phyloP scores from a whole-genome alignment of 2,888 invertebrate genomes.

The Chorisops tibialis region DNA sequence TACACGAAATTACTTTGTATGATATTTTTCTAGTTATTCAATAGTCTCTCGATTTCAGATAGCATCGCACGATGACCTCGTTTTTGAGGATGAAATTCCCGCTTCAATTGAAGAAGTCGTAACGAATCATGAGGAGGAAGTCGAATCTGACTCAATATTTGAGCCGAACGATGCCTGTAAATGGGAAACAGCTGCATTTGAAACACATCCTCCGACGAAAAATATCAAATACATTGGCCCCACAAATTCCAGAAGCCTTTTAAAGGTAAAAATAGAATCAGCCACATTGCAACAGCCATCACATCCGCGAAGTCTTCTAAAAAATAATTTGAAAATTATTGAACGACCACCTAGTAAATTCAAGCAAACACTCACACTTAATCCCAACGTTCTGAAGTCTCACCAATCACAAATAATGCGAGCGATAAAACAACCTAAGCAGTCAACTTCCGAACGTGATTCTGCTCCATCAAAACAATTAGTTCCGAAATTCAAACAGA shows the following conservation, averaged over 20 bases:
- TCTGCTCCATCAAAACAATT: not conserved
- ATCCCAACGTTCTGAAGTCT: constrained; percentile 26
- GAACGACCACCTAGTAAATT: constrained; percentile 31
- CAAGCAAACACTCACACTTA: constrained; percentile 34
- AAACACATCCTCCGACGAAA: constrained; percentile 29
- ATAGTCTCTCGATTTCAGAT: too few relatives aligned
- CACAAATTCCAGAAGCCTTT: constrained; percentile 30
- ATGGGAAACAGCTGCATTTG: constrained; percentile 29
- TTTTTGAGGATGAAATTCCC: constrained; percentile 55
- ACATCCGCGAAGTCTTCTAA: constrained; percentile 25
- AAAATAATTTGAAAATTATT: constrained; percentile 14
- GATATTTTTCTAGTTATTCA: not conserved
- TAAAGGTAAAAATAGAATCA: constrained; percentile 32
- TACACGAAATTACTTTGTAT: constrained; percentile 7
- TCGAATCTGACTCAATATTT: not conserved
- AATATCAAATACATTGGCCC: constrained; percentile 31
- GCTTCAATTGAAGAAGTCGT: constrained; percentile 52
- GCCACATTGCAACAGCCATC: not conserved
- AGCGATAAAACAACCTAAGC: not conserved
- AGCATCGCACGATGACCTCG: constrained; percentile 49
- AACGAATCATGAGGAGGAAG: constrained; percentile 23
- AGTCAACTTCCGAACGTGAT: not conserved
- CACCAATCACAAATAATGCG: constrained; percentile 3
- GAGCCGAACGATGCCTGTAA: constrained; percentile 2
- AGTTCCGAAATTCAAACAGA: constrained; percentile 27